phyloP scores from a whole-genome alignment of 1,140 invertebrate genomes.

The Eriosoma lanigerum region DNA sequence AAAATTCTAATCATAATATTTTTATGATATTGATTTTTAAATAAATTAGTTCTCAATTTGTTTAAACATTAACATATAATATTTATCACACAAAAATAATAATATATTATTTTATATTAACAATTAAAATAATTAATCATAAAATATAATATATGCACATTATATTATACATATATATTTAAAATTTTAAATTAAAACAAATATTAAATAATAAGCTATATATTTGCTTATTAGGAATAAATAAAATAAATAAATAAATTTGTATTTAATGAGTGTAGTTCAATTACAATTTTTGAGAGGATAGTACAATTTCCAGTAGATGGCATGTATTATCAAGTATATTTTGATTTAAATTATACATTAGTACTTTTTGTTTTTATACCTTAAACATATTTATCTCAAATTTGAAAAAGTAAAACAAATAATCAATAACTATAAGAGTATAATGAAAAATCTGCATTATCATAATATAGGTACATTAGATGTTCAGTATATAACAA shows the following conservation, averaged over 20 bases:
- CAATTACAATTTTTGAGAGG: not conserved
- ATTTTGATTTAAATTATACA: constrained; percentile 2
- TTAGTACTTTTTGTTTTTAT: not conserved
- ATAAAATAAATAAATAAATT: constrained; percentile 5
- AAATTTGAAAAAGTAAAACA: too few species aligned
- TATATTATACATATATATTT: constrained; percentile 1
- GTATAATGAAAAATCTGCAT: not conserved
- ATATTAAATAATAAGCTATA: constrained; percentile 6
- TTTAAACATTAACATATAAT: constrained; percentile 23
- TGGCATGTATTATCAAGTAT: not conserved
- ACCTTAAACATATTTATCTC: not conserved
- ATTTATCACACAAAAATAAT: constrained; percentile 38
- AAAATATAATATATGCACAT: constrained; percentile 10
- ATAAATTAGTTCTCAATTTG: constrained; percentile 23
- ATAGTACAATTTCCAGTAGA: not conserved
- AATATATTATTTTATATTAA: constrained; percentile 24
- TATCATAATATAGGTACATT: not conserved
- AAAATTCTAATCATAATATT: not conserved
- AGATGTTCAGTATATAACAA: not conserved
- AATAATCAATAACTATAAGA: too few species aligned
- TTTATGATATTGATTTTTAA: constrained; percentile 14
- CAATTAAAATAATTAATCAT: constrained; percentile 19
- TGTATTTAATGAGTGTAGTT: not conserved
- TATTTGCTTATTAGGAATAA: constrained; percentile 20
- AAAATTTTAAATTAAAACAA: constrained; percentile 27